Evolutionary conservation across 2,113 vertebrate genomes (phyloP).

Genomic region (Hiodon tergisus): DNA sequence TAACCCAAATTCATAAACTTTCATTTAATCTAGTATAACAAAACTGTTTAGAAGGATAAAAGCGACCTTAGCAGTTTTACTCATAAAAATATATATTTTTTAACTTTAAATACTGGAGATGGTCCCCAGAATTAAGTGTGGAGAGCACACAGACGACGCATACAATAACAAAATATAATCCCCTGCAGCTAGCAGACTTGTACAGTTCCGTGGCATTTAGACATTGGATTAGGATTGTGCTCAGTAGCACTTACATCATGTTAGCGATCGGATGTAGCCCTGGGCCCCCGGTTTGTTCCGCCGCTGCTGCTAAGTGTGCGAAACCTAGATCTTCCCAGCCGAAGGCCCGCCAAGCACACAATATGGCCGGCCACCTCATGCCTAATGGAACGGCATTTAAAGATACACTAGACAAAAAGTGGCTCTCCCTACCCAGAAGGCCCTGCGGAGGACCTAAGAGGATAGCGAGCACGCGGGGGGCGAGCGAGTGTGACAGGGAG

Average conservation of each 20-base stretch:
- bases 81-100: too few relatives aligned
- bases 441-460: background rate
- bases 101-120: too few relatives aligned
- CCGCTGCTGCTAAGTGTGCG: slow-evolving; percentile 30
- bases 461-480: slow-evolving; percentile 4
- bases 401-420: slow-evolving; percentile 41
- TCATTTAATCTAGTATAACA: too few relatives aligned
- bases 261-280: slow-evolving; percentile 19
- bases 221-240: slow-evolving; percentile 21
- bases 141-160: too few relatives aligned
- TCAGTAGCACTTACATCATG: slow-evolving; percentile 21
- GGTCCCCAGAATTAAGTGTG: too few relatives aligned
- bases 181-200: too few relatives aligned
- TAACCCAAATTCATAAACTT: too few relatives aligned
- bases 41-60: too few relatives aligned
- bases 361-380: slow-evolving; percentile 19
- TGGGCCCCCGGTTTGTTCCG: too few relatives aligned
- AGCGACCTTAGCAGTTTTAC: too few relatives aligned
- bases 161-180: too few relatives aligned
- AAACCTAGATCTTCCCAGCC: slow-evolving; percentile 32
- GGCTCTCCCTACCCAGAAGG: slow-evolving; percentile 44
- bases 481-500: slow-evolving; percentile 28
- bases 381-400: slow-evolving; percentile 36
- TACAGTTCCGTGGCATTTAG: slow-evolving; percentile 11
- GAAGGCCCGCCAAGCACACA: slow-evolving; percentile 29